Percentiles rank a stretch among this genome's conserved stretches.
These are phyloP conservation scores for Melierax canorus DNA, from an alignment of 2,113 vertebrate genomes.

Conservation along the genomic window DNA sequence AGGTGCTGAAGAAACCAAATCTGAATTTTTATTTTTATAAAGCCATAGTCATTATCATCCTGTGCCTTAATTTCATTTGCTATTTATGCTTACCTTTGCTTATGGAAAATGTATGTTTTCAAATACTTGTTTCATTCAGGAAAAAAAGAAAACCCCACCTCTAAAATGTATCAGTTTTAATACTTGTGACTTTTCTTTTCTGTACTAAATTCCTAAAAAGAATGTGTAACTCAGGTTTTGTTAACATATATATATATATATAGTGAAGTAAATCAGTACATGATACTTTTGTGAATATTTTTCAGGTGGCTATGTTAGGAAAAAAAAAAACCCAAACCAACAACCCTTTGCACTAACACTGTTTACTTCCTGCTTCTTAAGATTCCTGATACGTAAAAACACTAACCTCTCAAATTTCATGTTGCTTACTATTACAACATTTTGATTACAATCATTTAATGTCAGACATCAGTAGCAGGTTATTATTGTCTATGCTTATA, in stretches of 20 bases:
- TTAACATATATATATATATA: conserved; percentile 51
- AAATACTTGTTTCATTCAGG: conserved; percentile 62
- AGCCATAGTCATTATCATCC: conserved; percentile 58
- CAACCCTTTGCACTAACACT: conserved; percentile 66
- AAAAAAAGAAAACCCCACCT: not conserved
- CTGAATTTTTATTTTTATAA: conserved; percentile 54
- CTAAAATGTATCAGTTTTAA: conserved; percentile 50
- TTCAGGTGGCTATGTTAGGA: conserved; percentile 66
- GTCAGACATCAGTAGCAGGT: conserved; percentile 47
- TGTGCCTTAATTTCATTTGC: conserved; percentile 56
- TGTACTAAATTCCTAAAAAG: conserved; percentile 68
- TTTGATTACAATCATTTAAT: conserved; percentile 65
- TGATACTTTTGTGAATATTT: conserved; percentile 59
- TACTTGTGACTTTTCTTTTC: conserved; percentile 47
- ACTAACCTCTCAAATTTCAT: conserved; percentile 58
- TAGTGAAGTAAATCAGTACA: conserved; percentile 54
- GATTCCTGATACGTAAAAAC: conserved; percentile 59
- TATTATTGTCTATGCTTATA: conserved; percentile 20
- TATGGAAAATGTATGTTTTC: conserved; percentile 65
- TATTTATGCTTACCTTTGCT: conserved; percentile 62
- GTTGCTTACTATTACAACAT: conserved; percentile 49
- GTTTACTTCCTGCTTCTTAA: conserved; percentile 50
- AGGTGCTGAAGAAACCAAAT: conserved; percentile 81
- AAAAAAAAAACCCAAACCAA: not conserved
- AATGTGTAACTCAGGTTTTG: conserved; percentile 46